These are phyloP conservation scores for Venusia cambrica DNA, from an alignment of 2,888 invertebrate species.

Conservation along the genomic window DNA sequence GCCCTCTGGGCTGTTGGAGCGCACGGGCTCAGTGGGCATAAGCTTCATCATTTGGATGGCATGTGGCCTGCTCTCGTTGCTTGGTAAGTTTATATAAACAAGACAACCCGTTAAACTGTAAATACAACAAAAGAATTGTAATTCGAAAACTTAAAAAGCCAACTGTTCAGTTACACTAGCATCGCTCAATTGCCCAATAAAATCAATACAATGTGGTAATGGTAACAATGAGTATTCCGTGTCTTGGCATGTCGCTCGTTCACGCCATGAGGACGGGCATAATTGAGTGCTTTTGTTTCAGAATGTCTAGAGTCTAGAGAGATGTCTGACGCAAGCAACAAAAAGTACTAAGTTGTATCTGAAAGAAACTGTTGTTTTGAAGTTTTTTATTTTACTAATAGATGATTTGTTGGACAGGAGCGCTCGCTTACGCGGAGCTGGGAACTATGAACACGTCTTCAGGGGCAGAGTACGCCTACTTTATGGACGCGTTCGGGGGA, in stretches of 20 bases:
- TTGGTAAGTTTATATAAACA: slow-evolving; percentile 83
- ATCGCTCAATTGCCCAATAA: slow-evolving; percentile 28
- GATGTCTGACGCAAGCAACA: slow-evolving; percentile 23
- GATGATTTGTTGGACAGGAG: slow-evolving; percentile 80
- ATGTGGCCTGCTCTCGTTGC: slow-evolving; percentile 94
- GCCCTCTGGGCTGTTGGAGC: slow-evolving; percentile 95
- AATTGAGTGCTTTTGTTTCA: slow-evolving; percentile 24
- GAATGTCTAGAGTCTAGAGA: slow-evolving; percentile 22
- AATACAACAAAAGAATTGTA: slow-evolving; percentile 8
- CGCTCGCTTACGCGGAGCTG: slow-evolving; percentile 95
- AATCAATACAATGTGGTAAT: no score
- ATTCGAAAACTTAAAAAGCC: slow-evolving; percentile 4
- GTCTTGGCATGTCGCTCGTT: slow-evolving; percentile 19
- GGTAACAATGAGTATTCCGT: slow-evolving; percentile 26
- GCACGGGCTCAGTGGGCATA: slow-evolving; percentile 96
- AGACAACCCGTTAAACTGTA: slow-evolving; percentile 1
- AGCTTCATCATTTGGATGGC: slow-evolving; percentile 97
- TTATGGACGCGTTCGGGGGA: slow-evolving; percentile 96
- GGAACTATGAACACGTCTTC: slow-evolving; percentile 98
- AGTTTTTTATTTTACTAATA: slow-evolving; percentile 18
- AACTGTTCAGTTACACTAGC: slow-evolving; percentile 18
- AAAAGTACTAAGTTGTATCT: slow-evolving; percentile 22
- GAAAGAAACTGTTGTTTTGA: slow-evolving; percentile 16
- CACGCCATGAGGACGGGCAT: slow-evolving; percentile 13
- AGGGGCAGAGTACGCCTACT: slow-evolving; percentile 97